phyloP scores from a whole-genome alignment of 2,797 vertebrate genomes.

The Antennarius maculatus region DNA sequence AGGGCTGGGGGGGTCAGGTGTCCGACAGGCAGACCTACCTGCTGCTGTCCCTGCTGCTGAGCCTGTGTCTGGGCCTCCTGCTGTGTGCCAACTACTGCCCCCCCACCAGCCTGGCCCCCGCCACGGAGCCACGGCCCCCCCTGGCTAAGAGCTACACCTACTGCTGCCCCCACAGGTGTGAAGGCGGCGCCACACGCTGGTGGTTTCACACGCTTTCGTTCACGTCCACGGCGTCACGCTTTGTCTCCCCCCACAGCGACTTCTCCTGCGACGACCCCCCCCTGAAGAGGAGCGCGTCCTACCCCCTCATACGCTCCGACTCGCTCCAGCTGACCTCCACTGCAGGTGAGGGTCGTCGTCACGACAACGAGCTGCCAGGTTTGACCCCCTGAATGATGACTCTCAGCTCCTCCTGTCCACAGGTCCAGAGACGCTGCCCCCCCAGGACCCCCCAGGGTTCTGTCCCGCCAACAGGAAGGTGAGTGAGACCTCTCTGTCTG shows the following conservation, averaged over 20 bases:
- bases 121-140: conserved; percentile 74
- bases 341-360: conserved; percentile 77
- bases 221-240: too few relatives aligned
- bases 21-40: conserved; percentile 92
- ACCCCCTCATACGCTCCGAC: conserved; percentile 90
- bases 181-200: too few relatives aligned
- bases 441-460: conserved; percentile 87
- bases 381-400: neutral
- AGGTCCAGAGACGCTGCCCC: conserved; percentile 86
- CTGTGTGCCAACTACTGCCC: conserved; percentile 86
- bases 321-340: conserved; percentile 85
- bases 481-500: conserved; percentile 21
- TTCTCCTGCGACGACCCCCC: conserved; percentile 87
- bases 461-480: conserved; percentile 91
- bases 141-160: conserved; percentile 87
- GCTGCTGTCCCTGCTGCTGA: conserved; percentile 87
- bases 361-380: neutral
- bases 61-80: conserved; percentile 85
- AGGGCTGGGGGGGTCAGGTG: conserved; percentile 77
- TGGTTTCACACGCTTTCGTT: too few relatives aligned
- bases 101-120: conserved; percentile 68
- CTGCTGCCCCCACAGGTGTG: conserved; percentile 89
- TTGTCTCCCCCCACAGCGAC: neutral
- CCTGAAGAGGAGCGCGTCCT: conserved; percentile 92
- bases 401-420: conserved; percentile 8